Conservation (phyloP, 2,113 vertebrate species). For the Vombatus ursinus region DNA sequence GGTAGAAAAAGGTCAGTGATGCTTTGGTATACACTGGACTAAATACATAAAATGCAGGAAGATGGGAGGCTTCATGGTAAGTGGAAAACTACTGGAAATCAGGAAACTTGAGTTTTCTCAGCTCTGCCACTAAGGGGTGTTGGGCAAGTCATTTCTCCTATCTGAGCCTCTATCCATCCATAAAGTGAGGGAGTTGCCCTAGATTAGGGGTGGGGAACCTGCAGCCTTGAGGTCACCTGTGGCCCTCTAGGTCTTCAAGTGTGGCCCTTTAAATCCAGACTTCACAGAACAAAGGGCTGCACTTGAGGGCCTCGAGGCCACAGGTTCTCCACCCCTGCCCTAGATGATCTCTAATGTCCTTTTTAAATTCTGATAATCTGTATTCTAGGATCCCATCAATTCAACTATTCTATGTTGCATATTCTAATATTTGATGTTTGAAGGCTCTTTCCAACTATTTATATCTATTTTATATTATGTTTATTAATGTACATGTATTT, state of each 20-base stretch:
- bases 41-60: background rate
- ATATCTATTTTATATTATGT: background rate
- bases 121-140: background rate
- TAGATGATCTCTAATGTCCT: background rate
- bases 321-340: background rate
- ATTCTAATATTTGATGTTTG: background rate
- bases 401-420: background rate
- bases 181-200: background rate
- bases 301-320: too few relatives aligned
- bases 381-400: background rate
- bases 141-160: background rate
- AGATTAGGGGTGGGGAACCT: background rate
- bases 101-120: background rate
- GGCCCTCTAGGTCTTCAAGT: too few relatives aligned
- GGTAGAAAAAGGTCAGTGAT: slow-evolving; percentile 59
- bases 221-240: too few relatives aligned
- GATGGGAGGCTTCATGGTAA: background rate
- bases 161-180: background rate
- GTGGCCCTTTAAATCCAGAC: too few relatives aligned
- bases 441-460: background rate
- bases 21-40: background rate
- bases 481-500: background rate
- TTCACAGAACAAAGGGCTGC: too few relatives aligned
- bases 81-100: background rate
- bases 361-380: background rate